These are phyloP conservation scores for Pandemis heparana DNA, from an alignment of 2,888 invertebrate species.

Conservation along the genomic window DNA sequence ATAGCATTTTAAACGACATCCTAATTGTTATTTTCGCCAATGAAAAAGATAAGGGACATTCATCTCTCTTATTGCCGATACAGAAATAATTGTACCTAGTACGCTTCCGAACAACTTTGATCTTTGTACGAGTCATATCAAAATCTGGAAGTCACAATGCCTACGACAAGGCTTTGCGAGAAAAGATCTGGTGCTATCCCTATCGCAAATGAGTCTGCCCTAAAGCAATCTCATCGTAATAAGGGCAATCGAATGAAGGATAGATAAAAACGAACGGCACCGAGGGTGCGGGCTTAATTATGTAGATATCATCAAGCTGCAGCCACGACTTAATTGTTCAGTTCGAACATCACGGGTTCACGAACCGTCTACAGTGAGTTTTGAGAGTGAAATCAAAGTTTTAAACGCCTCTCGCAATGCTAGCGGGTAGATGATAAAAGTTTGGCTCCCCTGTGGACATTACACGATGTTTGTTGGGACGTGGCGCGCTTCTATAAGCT, in stretches of 20 bases:
- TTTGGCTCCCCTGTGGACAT: slow-evolving; percentile 58
- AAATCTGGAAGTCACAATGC: not conserved
- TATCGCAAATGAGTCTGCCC: slow-evolving; percentile 17
- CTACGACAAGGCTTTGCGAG: slow-evolving; percentile 3
- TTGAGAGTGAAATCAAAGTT: slow-evolving; percentile 66
- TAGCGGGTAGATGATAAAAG: slow-evolving; percentile 66
- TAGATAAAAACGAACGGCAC: slow-evolving; percentile 31
- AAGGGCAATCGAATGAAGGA: slow-evolving; percentile 37
- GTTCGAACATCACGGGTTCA: slow-evolving; percentile 43
- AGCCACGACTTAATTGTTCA: slow-evolving; percentile 30
- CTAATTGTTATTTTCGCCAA: slow-evolving; percentile 40
- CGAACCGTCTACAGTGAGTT: slow-evolving; percentile 51
- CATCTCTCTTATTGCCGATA: slow-evolving; percentile 9
- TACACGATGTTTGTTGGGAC: slow-evolving; percentile 57
- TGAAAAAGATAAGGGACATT: slow-evolving; percentile 19
- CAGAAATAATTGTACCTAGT: not conserved
- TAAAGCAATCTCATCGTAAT: slow-evolving; percentile 37
- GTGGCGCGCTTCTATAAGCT: slow-evolving; percentile 46
- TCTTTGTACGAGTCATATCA: not conserved
- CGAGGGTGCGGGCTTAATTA: slow-evolving; percentile 32
- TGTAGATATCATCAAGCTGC: slow-evolving; percentile 37
- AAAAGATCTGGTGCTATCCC: slow-evolving; percentile 23
- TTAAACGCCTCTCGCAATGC: slow-evolving; percentile 52
- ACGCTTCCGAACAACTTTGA: not conserved
- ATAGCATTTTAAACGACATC: slow-evolving; percentile 37